Evolutionary conservation across 2,113 vertebrate species (phyloP), one percentile per base, ranked within the genome.

Genomic region (Toxostoma redivivum): DNA sequence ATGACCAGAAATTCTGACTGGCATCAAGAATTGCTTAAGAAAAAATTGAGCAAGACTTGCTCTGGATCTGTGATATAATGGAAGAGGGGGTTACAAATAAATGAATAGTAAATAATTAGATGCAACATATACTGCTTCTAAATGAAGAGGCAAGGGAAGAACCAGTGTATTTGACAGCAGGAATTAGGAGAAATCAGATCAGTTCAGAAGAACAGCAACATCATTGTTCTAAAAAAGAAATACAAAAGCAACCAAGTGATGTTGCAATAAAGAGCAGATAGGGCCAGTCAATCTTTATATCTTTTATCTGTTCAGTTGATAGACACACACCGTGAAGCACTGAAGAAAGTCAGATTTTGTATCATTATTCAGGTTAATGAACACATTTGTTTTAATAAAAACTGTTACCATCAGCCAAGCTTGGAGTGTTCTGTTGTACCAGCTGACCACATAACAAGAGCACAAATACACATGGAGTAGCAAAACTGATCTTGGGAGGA

Each of bases 381-480:
- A 61, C 3, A 45, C 12, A 9, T 57, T 66, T 78, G 18, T 48
- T 87, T 74, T 58, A 37, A 42, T 30, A 78, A 73, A 62, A 81
- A 9, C 7, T 11, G 21, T 47, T 35, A 40, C 10, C 11, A 60
- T 22, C 45, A 40, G 33, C 54, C n/a, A 8, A 84, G 33, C 35
- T 70, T 53, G 22, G 27, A 70, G 20, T 9, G 23, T 40, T 92
- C 45, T 56, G 12, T 42, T 81, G 5, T 8, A 35, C 38, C 15
- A 16, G 27, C 30, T 77, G 69, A 45, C 10, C 18, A n/a, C 0
- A 0, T 27, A 53, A 57, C 13, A 57, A 28, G 28, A 86, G 15
- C n/a, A 54, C 28, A 72, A 76, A 71, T 22, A 56, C 12, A 24
- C 11, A 21, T 11, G 12, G 35, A 47, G 30, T 28, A 65, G 27